Percentiles rank a stretch among this genome's conserved stretches.
These are phyloP conservation scores for Notolabrus celidotus DNA, from an alignment of 2,797 vertebrate genomes.

Conservation along the genomic window DNA sequence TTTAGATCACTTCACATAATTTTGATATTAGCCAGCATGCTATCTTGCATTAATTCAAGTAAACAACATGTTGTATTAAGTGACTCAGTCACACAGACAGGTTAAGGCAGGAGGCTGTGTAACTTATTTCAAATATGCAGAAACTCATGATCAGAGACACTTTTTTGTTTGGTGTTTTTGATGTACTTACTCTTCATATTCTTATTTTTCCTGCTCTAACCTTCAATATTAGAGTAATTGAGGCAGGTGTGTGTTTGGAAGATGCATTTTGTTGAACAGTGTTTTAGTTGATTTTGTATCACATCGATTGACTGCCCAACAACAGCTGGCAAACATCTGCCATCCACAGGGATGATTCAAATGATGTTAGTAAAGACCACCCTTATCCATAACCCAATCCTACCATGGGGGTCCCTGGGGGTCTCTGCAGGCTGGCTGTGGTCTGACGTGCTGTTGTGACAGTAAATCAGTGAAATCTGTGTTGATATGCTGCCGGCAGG, in stretches of 20 bases:
- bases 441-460: background rate
- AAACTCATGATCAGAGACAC: too few relatives aligned
- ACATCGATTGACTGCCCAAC: background rate
- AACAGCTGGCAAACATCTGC: background rate
- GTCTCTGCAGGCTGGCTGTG: background rate
- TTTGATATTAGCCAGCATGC: too few relatives aligned
- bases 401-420: background rate
- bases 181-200: too few relatives aligned
- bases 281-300: background rate
- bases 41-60: too few relatives aligned
- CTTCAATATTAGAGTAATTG: background rate
- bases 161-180: background rate
- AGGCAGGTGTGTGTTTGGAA: background rate
- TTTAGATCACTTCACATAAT: too few relatives aligned
- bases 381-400: background rate
- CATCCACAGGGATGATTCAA: background rate
- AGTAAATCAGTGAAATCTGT: background rate
- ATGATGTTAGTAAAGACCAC: background rate
- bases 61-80: too few relatives aligned
- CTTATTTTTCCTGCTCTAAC: background rate
- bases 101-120: too few relatives aligned
- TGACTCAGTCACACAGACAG: too few relatives aligned
- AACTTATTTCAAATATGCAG: too few relatives aligned
- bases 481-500: conserved; percentile 10
- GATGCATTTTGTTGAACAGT: background rate